Evolutionary conservation across 2,888 invertebrate species (phyloP).

Genomic region (Hydriomena furcata): DNA sequence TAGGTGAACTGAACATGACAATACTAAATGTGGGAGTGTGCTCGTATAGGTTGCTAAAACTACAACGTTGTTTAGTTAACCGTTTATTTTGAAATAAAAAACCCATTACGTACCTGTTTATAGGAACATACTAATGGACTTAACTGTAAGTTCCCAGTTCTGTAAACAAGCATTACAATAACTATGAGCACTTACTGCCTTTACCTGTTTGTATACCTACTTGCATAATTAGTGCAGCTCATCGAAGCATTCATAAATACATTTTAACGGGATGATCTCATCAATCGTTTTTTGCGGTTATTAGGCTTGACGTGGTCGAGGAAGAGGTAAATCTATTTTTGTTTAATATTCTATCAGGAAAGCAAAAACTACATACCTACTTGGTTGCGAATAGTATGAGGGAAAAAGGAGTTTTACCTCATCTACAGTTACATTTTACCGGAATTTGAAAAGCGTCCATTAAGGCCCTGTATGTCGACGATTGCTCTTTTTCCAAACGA

Average conservation of each 20-base stretch:
- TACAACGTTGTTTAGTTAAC: background rate
- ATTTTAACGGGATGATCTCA: slow-evolving; percentile 46
- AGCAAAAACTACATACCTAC: too few relatives aligned
- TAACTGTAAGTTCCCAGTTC: slow-evolving; percentile 24
- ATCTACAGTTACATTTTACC: too few relatives aligned
- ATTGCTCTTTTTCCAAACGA: too few relatives aligned
- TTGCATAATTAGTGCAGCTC: slow-evolving; percentile 41
- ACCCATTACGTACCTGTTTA: background rate
- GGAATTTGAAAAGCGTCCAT: too few relatives aligned
- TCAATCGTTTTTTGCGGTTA: slow-evolving; percentile 33
- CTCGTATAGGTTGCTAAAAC: background rate
- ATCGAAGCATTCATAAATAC: slow-evolving; percentile 49
- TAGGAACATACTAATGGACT: background rate
- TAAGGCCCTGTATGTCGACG: too few relatives aligned
- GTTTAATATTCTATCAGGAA: too few relatives aligned
- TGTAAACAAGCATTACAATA: slow-evolving; percentile 23
- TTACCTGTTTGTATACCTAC: slow-evolving; percentile 18
- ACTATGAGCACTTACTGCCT: slow-evolving; percentile 15
- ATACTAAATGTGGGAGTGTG: background rate
- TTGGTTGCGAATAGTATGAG: too few relatives aligned
- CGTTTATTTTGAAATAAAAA: slow-evolving; percentile 9
- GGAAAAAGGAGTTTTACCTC: too few relatives aligned
- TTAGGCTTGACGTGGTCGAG: background rate
- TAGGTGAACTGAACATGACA: background rate
- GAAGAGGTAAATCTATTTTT: background rate